Evolutionary conservation across 2,797 vertebrate species (phyloP), one percentile per base, ranked within the genome.

Genomic region (Selene dorsalis): DNA sequence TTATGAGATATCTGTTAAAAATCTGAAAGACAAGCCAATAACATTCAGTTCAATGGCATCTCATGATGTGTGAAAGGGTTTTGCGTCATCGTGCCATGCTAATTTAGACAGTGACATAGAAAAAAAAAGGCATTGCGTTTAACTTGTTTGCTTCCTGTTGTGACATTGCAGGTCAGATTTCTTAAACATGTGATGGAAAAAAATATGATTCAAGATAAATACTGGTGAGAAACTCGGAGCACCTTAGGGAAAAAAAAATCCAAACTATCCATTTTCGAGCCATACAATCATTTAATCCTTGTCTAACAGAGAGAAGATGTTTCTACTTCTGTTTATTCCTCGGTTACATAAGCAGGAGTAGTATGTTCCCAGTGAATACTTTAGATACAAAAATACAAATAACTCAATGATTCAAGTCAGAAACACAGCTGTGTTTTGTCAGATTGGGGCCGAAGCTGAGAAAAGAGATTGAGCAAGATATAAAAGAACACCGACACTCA

Each of bases 291-390:
- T 45, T 28, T 30, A 5, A 11, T 64, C 5, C 0, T 64, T 64
- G 62, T 48, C 10, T 64, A 45, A 45, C 6, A 4, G 0, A 38
- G 24, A 30, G 52, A 24, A 52, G 20, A 58, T 35, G 32, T 52
- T 74, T 45, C 18, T 20, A 38, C 67, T 71, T 66, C 13, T 67
- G 70, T 74, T 62, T 55, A 65, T 76, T 18, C 20, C 9, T 55
- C 38, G 30, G 26, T 60, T 59, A 70, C 38, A 67, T 67, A 69
- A 69, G 66, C 24, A 74, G 35, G 14, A 48, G 35, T 22, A 52
- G 43, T 8, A 10, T 18, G 26, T 48, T 73, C 11, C 39, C n/a
- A 69, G 61, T 48, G 7, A 74, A 55, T 41, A 57, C 11, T 41
- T 17, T 12, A 73, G 17, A 22, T 18, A 20, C 1, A 26, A n/a